phyloP scores from a whole-genome alignment of 2,113 vertebrate species.

The Candoia aspera region DNA sequence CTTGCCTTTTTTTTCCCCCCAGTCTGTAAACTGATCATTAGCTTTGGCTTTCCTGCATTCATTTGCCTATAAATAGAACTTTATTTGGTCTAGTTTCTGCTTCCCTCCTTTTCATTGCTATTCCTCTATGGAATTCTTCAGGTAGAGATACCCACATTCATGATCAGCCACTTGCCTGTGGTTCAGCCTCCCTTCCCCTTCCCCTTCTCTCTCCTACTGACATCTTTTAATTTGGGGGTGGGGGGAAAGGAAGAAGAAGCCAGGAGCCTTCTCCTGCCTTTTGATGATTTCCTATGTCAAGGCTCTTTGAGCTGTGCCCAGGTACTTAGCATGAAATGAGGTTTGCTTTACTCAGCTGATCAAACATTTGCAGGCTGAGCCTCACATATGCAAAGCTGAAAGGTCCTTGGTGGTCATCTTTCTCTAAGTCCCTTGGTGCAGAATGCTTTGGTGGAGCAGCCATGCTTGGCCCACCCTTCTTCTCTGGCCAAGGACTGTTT shows the following conservation, averaged over 20 bases:
- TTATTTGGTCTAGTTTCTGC: slow-evolving; percentile 16
- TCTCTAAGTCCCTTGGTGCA: background rate
- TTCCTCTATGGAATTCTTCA: slow-evolving; percentile 3
- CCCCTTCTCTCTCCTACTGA: too few relatives aligned
- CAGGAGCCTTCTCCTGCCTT: background rate
- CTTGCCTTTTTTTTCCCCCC: background rate
- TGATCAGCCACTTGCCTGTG: background rate
- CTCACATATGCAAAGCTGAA: background rate
- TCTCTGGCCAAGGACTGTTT: background rate
- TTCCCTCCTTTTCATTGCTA: slow-evolving; percentile 13
- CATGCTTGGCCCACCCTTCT: background rate
- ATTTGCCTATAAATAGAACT: slow-evolving; percentile 29
- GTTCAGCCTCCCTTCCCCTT: background rate
- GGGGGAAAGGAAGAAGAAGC: background rate
- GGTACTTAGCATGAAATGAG: background rate
- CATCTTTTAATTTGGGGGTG: too few relatives aligned
- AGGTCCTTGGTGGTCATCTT: background rate
- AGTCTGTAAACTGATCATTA: slow-evolving; percentile 9
- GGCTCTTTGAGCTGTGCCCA: background rate
- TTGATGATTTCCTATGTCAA: background rate
- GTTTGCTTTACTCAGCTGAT: background rate
- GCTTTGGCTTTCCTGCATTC: slow-evolving; percentile 6
- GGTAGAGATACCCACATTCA: slow-evolving; percentile 3
- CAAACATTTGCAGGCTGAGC: background rate
- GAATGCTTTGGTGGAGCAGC: background rate